Evolutionary conservation across 2,113 vertebrate species (phyloP), one percentile per base, ranked within the genome.

Genomic region (Megaleporinus macrocephalus): DNA sequence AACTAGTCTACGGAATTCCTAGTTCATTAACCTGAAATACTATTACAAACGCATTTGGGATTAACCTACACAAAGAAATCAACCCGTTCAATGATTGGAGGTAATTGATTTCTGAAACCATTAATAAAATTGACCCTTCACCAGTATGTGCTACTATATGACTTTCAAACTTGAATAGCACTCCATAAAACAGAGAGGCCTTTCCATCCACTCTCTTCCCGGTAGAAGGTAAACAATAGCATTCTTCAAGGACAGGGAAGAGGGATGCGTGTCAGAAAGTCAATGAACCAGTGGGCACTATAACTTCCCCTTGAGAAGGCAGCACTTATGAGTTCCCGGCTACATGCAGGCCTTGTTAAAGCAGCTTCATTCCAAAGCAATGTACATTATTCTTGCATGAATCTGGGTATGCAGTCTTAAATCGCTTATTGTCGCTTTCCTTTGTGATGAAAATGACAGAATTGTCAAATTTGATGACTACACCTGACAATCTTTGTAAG

Each of bases 401-500:
- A 61, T 62, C 3, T 71, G n/a, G 10, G 1, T 70, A 24, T n/a
- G 66, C 33, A 12, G 20, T 24, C 36, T 44, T 44, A 44, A 70
- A 44, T 7, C 20, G 20, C 65, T 62, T 22, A 27, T 72, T 51
- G 33, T 62, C 24, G 16, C 26, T 24, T 44, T 62, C 41, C 24
- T 63, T 41, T 51, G 13, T 30, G 12, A 62, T 62, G 26, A 47
- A 79, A 70, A 70, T 24, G 22, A 41, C 36, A 70, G 41, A 33
- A 59, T 30, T 72, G 44, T 49, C 70, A 41, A 72, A 61, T 62
- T 14, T 51, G 78, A 80, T 16, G 14, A 62, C 41, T 49, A 49
- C 9, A 22, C n/a, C 55, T 72, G 68, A 47, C 47, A 63, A 36
- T 79, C 22, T 79, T 57, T 70, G 51, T 59, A 7, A 57, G 22